Percentiles rank a stretch among this genome's conserved stretches.
Conservation (phyloP, 2,888 invertebrate genomes). For the Pseudococcus longispinus region DNA sequence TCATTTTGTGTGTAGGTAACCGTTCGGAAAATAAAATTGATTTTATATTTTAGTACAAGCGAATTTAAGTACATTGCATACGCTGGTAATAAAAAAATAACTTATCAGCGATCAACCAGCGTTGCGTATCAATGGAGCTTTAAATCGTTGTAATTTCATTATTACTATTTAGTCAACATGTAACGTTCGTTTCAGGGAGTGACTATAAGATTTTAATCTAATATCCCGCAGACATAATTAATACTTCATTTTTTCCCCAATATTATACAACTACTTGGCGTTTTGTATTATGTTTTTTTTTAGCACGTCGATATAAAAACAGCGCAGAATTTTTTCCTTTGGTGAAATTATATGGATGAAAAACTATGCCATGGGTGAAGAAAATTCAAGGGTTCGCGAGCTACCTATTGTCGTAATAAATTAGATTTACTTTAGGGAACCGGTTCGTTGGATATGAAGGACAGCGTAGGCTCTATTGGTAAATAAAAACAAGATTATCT, state of each 20-base stretch:
- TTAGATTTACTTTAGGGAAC: background rate
- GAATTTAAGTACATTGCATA: background rate
- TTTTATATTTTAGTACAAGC: constrained; percentile 3
- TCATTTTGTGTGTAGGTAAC: background rate
- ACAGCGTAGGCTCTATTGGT: background rate
- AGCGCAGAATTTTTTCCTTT: background rate
- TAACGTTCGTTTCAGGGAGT: constrained; percentile 33
- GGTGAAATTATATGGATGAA: background rate
- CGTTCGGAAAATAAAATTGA: constrained; percentile 10
- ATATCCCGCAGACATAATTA: constrained; percentile 36
- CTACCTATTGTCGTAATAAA: background rate
- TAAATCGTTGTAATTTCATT: constrained; percentile 44
- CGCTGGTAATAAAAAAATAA: constrained; percentile 9
- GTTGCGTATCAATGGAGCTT: background rate
- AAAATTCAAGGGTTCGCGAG: background rate
- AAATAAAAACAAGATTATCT: constrained; percentile 40
- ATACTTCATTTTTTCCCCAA: background rate
- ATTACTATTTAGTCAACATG: constrained; percentile 29
- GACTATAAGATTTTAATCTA: constrained; percentile 26
- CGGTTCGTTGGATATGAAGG: background rate
- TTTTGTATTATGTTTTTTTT: background rate
- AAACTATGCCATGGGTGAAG: background rate
- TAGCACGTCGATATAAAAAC: background rate
- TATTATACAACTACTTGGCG: background rate
- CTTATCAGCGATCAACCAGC: constrained; percentile 8